A percentile compares a stretch with the other conserved stretches of the same genome.
Evolutionary conservation across 1,140 invertebrate genomes (phyloP).

Genomic region (Oncopeltus fasciatus): DNA sequence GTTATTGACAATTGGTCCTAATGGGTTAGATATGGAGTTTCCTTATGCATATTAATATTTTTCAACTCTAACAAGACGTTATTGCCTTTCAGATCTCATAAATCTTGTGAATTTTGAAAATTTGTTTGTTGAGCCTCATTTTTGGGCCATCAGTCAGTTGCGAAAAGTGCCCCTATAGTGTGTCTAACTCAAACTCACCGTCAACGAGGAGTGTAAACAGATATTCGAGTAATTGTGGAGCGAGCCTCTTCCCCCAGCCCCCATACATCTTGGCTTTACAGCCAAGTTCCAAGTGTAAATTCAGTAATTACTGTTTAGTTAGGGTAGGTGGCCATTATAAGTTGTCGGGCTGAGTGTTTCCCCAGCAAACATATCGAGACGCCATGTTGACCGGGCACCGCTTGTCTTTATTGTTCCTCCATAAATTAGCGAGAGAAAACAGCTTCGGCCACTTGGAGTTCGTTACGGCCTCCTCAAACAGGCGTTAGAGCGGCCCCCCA

Average conservation of each 20-base stretch:
- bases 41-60: no score
- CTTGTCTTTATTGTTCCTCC: background rate
- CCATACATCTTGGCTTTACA: conserved; percentile 14
- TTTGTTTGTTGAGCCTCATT: no score
- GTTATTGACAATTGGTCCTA: no score
- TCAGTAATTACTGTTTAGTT: conserved; percentile 16
- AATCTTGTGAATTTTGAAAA: no score
- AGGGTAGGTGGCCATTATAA: conserved; percentile 3
- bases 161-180: no score
- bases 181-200: no score
- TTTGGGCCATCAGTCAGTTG: no score
- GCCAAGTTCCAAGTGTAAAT: conserved; percentile 13
- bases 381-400: background rate
- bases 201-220: background rate
- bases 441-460: background rate
- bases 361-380: conserved; percentile 6
- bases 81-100: no score
- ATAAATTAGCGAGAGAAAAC: conserved; percentile 9
- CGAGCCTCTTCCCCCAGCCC: background rate
- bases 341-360: background rate
- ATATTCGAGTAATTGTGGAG: background rate
- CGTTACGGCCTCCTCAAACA: conserved; percentile 1
- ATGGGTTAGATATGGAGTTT: no score
- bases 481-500: no score
- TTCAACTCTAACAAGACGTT: no score